phyloP scores from a whole-genome alignment of 2,888 invertebrate genomes.

The Apoda limacodes region DNA sequence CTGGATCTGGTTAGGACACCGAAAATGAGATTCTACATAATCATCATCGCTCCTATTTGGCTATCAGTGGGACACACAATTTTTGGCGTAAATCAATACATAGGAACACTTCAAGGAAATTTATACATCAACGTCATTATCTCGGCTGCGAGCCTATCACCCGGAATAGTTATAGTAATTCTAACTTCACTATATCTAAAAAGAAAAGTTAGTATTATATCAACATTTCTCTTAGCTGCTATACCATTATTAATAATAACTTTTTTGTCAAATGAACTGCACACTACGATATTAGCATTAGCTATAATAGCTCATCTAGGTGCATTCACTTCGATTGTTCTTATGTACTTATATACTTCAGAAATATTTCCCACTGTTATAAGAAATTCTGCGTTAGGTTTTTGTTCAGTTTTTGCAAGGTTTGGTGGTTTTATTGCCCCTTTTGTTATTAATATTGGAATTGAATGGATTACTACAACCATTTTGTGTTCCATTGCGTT shows the following conservation, averaged over 20 bases:
- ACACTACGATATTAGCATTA: conserved; percentile 70
- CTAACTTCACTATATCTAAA: conserved; percentile 38
- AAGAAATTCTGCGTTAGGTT: conserved; percentile 83
- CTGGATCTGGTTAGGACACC: conserved; percentile 76
- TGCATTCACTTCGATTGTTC: conserved; percentile 74
- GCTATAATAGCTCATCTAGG: conserved; percentile 82
- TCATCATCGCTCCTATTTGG: conserved; percentile 80
- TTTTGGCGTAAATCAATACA: conserved; percentile 85
- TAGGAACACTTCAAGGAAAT: conserved; percentile 80
- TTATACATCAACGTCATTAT: conserved; percentile 84
- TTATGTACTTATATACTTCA: conserved; percentile 78
- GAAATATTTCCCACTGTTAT: conserved; percentile 85
- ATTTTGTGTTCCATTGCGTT: conserved; percentile 46
- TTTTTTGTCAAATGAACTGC: conserved; percentile 35
- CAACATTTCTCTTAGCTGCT: conserved; percentile 38
- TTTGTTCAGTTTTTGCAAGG: conserved; percentile 76
- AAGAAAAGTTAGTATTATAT: conserved; percentile 38
- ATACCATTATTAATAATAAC: conserved; percentile 42
- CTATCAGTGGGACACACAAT: conserved; percentile 83
- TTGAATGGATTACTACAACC: conserved; percentile 47
- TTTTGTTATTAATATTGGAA: conserved; percentile 70
- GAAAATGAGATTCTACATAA: conserved; percentile 74
- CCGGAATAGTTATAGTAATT: conserved; percentile 39
- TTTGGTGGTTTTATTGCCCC: conserved; percentile 77
- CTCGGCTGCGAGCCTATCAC: conserved; percentile 59